Evolutionary conservation across 37 sponge, comb jelly and placozoan species (phyloP).

Genomic region (Dysidea cf. avara): DNA sequence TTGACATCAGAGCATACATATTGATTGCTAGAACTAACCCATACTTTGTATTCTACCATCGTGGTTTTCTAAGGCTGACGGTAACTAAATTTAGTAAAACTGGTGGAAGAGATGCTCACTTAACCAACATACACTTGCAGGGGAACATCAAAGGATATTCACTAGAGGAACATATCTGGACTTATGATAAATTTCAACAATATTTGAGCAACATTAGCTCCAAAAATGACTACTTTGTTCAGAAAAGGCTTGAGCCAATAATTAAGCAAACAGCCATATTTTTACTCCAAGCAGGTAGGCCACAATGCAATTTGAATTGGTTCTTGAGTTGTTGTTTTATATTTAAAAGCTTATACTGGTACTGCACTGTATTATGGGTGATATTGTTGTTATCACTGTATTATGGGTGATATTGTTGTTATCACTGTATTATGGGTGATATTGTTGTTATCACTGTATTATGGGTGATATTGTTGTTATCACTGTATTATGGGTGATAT

Average conservation of each 20-base stretch:
- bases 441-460: too few species aligned
- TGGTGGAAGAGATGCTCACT: constrained; percentile 42
- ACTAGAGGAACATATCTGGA: constrained; percentile 74
- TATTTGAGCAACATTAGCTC: constrained; percentile 64
- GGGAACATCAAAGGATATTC: constrained; percentile 3
- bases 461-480: too few species aligned
- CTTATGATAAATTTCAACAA: too few species aligned
- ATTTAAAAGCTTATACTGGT: too few species aligned
- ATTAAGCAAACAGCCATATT: constrained; percentile 69
- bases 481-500: too few species aligned
- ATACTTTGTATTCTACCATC: constrained; percentile 75
- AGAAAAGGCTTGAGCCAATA: constrained; percentile 51
- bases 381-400: too few species aligned
- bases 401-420: too few species aligned
- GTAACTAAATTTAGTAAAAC: constrained; percentile 49
- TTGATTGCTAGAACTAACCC: constrained; percentile 74
- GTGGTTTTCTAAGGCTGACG: constrained; percentile 73
- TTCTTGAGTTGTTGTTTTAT: too few species aligned
- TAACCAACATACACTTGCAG: constrained; percentile 86
- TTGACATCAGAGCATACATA: constrained; percentile 73
- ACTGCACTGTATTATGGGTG: too few species aligned
- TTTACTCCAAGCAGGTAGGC: constrained; percentile 64
- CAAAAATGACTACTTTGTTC: constrained; percentile 41
- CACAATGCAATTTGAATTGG: too few species aligned
- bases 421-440: too few species aligned